These are phyloP conservation scores for Willisornis vidua DNA, from an alignment of 2,113 vertebrate genomes.

Conservation along the genomic window DNA sequence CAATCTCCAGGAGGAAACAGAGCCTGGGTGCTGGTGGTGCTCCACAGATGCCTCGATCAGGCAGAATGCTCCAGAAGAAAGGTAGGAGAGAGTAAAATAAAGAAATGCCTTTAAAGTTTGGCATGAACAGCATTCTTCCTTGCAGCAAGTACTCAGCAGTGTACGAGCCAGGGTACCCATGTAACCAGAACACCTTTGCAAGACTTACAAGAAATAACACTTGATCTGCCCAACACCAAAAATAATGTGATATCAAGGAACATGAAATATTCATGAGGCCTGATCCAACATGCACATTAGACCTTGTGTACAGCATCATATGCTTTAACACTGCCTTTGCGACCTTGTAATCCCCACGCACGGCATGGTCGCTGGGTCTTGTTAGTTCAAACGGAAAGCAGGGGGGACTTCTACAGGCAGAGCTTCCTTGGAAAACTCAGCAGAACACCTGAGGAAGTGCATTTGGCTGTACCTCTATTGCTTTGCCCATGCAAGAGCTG, in stretches of 20 bases:
- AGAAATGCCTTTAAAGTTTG: background rate
- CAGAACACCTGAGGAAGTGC: background rate
- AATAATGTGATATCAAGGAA: conserved; percentile 50
- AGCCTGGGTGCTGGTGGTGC: conserved; percentile 42
- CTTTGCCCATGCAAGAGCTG: background rate
- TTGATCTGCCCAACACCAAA: conserved; percentile 64
- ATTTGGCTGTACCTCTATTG: background rate
- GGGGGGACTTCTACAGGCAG: background rate
- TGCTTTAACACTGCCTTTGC: conserved; percentile 34
- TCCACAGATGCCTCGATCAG: background rate
- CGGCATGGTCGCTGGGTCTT: background rate
- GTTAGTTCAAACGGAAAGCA: background rate
- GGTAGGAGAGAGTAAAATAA: conserved; percentile 6
- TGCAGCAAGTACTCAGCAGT: background rate
- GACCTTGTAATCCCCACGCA: background rate
- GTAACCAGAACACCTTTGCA: background rate
- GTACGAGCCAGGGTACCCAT: background rate
- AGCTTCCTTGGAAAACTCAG: background rate
- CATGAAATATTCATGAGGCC: conserved; percentile 67
- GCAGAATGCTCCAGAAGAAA: conserved; percentile 42
- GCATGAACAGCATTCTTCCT: background rate
- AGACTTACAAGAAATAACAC: conserved; percentile 51
- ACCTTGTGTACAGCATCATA: conserved; percentile 30
- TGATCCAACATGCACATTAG: conserved; percentile 53
- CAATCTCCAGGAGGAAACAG: conserved; percentile 31